Evolutionary conservation across 2,113 vertebrate genomes (phyloP), one percentile per base, ranked within the genome.

Genomic region (Leucopsar rothschildi): DNA sequence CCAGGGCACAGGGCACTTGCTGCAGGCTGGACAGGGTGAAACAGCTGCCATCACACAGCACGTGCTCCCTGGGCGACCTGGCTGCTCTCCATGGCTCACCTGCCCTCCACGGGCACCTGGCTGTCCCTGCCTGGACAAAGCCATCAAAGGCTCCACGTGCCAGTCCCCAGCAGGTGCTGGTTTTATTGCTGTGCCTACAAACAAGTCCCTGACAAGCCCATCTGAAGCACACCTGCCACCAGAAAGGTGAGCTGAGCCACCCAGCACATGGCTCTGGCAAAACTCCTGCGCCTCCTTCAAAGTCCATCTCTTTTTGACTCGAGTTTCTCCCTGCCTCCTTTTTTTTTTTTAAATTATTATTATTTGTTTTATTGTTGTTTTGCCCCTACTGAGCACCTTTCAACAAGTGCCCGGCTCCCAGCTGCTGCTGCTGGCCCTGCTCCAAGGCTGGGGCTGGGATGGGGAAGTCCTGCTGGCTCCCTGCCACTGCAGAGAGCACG

Each of bases 371-470:
- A 81, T 92, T 92, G 71, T 97, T 97, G 94, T 88, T 97, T 95
- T 95, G 88, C 95, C 94, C 97, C 92, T 85, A 90, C 96, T 75
- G 90, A 97, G 96, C 95, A 97, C 97, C 97, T 97, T 98, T 97
- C 97, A 97, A 96, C 97, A 97, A 97, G 96, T 96, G 96, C 97
- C 97, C 75, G 91, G 96, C 96, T 98, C 97, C 98, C 98, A 98
- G 98, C 98, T 98, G 98, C 98, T 97, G 96, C 93, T 91, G 81
- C 96, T 98, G 98, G 98, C 98, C 89, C 87, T 22, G 53, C 85
- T 97, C 98, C 98, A 98, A 95, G 94, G 92, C 92, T 95, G 94
- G 93, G 90, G 94, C 93, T 96, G 82, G 95, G 96, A 86, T 6
- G 14, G 97, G 97, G 97, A 98, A 98, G 94, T 97, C 96, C 97